phyloP scores from a whole-genome alignment of 2,797 vertebrate genomes.

The Gymnodraco acuticeps region DNA sequence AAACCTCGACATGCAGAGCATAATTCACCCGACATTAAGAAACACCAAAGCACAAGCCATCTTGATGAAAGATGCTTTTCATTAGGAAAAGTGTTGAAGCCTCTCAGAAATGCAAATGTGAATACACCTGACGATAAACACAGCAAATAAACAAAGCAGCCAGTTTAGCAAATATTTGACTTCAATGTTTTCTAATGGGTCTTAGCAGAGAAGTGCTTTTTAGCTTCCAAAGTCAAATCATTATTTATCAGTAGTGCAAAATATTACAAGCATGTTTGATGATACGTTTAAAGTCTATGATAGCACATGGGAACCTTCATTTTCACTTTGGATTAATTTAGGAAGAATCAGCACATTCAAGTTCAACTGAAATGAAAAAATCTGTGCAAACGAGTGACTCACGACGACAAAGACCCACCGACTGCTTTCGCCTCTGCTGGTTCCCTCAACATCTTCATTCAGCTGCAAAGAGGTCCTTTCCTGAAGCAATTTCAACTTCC shows the following conservation, averaged over 20 bases:
- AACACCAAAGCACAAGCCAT: neutral
- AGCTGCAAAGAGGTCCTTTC: neutral
- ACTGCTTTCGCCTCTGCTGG: neutral
- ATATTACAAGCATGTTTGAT: constrained; percentile 35
- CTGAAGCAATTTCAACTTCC: constrained; percentile 6
- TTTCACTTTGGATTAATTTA: no score
- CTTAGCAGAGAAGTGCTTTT: constrained; percentile 5
- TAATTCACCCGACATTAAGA: constrained; percentile 3
- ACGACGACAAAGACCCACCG: neutral
- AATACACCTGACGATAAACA: constrained; percentile 37
- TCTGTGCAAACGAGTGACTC: neutral
- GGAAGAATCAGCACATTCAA: constrained; percentile 6
- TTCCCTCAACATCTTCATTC: neutral
- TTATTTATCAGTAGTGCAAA: constrained; percentile 22
- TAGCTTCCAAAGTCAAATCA: constrained; percentile 20
- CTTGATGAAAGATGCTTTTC: constrained; percentile 11
- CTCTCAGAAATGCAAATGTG: constrained; percentile 46
- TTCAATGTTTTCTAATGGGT: constrained; percentile 37
- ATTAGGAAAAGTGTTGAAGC: constrained; percentile 46
- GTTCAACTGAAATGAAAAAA: neutral
- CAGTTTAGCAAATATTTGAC: constrained; percentile 32
- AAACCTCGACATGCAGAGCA: neutral
- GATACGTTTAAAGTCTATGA: constrained; percentile 34
- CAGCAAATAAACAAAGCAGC: constrained; percentile 8
- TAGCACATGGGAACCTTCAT: constrained; percentile 28